These are phyloP conservation scores for Sinocyclocheilus maitianheensis DNA, from an alignment of 2,113 vertebrate species.

Conservation along the genomic window DNA sequence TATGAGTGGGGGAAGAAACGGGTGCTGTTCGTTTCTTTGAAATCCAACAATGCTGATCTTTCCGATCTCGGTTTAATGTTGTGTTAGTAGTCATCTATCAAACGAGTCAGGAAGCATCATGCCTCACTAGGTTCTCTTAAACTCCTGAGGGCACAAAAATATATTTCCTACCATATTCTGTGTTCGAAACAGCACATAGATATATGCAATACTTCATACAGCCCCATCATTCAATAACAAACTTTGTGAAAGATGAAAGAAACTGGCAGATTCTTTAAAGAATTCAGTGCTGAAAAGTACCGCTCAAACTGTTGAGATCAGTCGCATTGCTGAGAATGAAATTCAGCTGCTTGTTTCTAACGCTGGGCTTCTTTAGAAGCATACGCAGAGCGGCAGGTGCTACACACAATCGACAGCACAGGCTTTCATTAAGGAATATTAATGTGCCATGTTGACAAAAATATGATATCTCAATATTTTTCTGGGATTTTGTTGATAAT, in stretches of 20 bases:
- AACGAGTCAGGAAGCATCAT: conserved; percentile 55
- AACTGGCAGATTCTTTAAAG: too few relatives aligned
- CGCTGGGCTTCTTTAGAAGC: too few relatives aligned
- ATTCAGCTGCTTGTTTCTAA: not conserved
- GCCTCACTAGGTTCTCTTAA: not conserved
- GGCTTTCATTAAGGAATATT: too few relatives aligned
- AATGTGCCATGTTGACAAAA: too few relatives aligned
- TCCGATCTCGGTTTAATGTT: conserved; percentile 55
- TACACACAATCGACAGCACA: too few relatives aligned
- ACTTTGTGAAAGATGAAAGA: not conserved
- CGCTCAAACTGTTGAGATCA: not conserved
- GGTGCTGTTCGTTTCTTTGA: not conserved
- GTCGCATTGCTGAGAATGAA: not conserved
- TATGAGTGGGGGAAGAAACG: conserved; percentile 11
- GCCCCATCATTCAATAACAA: not conserved
- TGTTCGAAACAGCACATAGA: not conserved
- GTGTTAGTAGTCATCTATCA: conserved; percentile 59
- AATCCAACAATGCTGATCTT: conserved; percentile 48
- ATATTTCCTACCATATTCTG: not conserved
- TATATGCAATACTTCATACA: not conserved
- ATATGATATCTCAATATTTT: too few relatives aligned
- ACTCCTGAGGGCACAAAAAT: not conserved
- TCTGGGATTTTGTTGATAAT: too few relatives aligned
- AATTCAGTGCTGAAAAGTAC: not conserved
- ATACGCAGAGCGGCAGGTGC: too few relatives aligned